Percentiles rank a stretch among this genome's conserved stretches.
phyloP scores from a whole-genome alignment of 2,797 vertebrate species.

The Leptatherina wallacei region DNA sequence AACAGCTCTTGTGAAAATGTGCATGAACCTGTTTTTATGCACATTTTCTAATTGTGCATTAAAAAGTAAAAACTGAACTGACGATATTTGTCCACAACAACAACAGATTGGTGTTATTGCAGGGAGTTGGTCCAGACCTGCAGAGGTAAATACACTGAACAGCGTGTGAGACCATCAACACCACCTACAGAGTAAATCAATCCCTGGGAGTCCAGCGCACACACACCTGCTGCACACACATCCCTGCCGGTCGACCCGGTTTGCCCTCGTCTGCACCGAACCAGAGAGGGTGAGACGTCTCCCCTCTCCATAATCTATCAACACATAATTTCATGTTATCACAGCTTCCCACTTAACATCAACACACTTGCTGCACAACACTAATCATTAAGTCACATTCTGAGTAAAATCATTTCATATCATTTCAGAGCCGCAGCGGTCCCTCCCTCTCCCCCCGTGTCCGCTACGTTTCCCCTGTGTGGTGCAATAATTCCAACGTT shows the following conservation, averaged over 20 bases:
- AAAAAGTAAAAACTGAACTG: too few relatives aligned
- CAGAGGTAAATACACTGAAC: background rate
- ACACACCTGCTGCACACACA: background rate
- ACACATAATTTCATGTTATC: constrained; percentile 42
- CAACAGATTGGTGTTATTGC: too few relatives aligned
- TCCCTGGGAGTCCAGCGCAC: background rate
- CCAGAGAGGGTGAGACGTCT: constrained; percentile 8
- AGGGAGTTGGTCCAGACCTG: background rate
- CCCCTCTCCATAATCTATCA: constrained; percentile 20
- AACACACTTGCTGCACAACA: constrained; percentile 35
- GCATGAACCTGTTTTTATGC: too few relatives aligned
- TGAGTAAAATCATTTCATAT: constrained; percentile 41
- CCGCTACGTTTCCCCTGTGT: constrained; percentile 48
- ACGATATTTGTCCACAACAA: too few relatives aligned
- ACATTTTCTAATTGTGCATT: too few relatives aligned
- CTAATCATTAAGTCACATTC: constrained; percentile 22
- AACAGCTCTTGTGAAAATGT: too few relatives aligned
- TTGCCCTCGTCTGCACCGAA: constrained; percentile 5
- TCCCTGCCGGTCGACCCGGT: too few relatives aligned
- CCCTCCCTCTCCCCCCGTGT: constrained; percentile 29
- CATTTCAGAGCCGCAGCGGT: constrained; percentile 48
- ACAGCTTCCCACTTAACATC: constrained; percentile 5
- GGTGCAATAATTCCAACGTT: constrained; percentile 59
- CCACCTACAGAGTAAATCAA: too few relatives aligned
- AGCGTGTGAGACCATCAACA: too few relatives aligned